These are phyloP conservation scores for Nematolebias whitei DNA, from an alignment of 2,113 vertebrate species.

Conservation along the genomic window DNA sequence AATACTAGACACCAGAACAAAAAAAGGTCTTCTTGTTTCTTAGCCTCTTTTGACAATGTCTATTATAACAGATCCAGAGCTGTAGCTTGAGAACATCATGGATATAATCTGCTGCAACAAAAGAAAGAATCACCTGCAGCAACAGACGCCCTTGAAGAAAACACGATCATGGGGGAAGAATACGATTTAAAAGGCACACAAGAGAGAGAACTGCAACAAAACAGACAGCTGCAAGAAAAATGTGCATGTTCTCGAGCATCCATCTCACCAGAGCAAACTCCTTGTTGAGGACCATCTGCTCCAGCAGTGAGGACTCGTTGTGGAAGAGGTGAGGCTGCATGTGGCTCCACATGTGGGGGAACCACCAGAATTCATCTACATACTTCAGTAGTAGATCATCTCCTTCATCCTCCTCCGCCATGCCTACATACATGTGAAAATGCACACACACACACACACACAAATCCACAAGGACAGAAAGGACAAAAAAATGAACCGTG, in stretches of 20 bases:
- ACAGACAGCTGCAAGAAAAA: constrained; percentile 36
- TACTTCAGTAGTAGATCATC: constrained; percentile 90
- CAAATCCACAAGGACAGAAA: constrained; percentile 35
- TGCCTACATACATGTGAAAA: constrained; percentile 76
- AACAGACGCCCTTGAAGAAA: constrained; percentile 44
- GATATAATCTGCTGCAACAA: constrained; percentile 4
- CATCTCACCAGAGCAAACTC: constrained; percentile 94
- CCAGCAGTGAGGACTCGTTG: constrained; percentile 93
- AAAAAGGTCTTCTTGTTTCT: not conserved
- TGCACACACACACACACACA: not conserved
- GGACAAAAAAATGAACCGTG: constrained; percentile 14
- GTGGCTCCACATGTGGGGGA: constrained; percentile 99
- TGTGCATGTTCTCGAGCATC: not conserved
- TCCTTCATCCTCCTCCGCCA: constrained; percentile 89
- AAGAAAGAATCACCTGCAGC: constrained; percentile 24
- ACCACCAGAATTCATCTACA: constrained; percentile 98
- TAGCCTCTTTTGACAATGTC: too few relatives aligned
- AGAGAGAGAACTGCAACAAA: constrained; percentile 28
- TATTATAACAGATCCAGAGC: not conserved
- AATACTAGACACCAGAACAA: too few relatives aligned
- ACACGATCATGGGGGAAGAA: constrained; percentile 25
- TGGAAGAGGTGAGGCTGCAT: constrained; percentile 99
- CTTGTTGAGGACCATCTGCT: constrained; percentile 99
- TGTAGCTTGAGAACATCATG: constrained; percentile 7
- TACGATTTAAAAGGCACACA: constrained; percentile 50